These are phyloP conservation scores for Pammene fasciana DNA, from an alignment of 2,888 invertebrate genomes.

Conservation along the genomic window DNA sequence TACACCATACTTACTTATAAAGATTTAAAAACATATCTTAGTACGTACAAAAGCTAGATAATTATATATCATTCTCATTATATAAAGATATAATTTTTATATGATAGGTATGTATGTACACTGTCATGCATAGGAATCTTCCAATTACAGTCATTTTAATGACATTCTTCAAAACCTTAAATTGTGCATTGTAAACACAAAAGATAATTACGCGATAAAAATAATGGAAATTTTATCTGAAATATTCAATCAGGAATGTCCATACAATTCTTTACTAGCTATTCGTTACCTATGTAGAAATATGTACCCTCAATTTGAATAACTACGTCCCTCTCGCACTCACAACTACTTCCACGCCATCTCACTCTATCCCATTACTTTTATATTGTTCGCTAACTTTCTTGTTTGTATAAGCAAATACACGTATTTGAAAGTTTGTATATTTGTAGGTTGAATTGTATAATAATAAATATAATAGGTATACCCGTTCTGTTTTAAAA, in stretches of 20 bases:
- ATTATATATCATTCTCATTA: too few species aligned
- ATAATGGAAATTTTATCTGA: slow-evolving; percentile 17
- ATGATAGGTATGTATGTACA: neutral
- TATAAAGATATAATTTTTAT: too few species aligned
- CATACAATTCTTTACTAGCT: slow-evolving; percentile 77
- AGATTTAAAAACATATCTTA: too few species aligned
- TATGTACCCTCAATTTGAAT: slow-evolving; percentile 84
- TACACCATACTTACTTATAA: too few species aligned
- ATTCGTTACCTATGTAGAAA: slow-evolving; percentile 83
- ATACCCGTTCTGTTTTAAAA: slow-evolving; percentile 51
- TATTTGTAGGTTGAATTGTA: slow-evolving; percentile 81
- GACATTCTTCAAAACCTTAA: slow-evolving; percentile 8
- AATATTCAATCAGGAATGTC: slow-evolving; percentile 60
- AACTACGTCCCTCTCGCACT: slow-evolving; percentile 70
- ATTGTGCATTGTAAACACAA: slow-evolving; percentile 18
- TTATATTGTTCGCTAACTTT: slow-evolving; percentile 84
- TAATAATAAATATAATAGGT: slow-evolving; percentile 66
- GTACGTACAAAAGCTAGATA: too few species aligned
- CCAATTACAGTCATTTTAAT: neutral
- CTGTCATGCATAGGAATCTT: neutral
- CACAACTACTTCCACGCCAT: slow-evolving; percentile 51
- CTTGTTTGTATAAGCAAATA: slow-evolving; percentile 84
- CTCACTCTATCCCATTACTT: slow-evolving; percentile 81
- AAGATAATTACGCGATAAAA: slow-evolving; percentile 22
- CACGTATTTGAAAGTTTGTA: slow-evolving; percentile 83